A percentile compares a stretch with the other conserved stretches of the same genome.
phyloP scores from a whole-genome alignment of 2,888 invertebrate genomes.

The Ethmia dodecea region DNA sequence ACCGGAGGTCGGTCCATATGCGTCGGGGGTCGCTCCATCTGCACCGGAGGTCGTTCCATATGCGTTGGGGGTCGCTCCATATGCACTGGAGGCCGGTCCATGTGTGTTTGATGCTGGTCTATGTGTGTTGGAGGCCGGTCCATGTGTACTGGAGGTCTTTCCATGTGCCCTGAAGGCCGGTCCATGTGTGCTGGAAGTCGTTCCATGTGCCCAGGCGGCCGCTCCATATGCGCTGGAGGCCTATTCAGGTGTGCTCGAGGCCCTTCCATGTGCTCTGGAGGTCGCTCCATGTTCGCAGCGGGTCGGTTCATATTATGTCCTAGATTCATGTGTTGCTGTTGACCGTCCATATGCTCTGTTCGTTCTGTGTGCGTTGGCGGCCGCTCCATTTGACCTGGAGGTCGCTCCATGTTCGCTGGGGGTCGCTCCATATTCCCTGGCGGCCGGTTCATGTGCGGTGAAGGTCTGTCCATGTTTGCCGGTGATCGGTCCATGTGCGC shows the following conservation, averaged over 20 bases:
- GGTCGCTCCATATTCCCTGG: not conserved
- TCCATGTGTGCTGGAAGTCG: not conserved
- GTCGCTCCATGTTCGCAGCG: not conserved
- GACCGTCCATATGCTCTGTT: not conserved
- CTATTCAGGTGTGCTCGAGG: not conserved
- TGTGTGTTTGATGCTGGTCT: conserved; percentile 5
- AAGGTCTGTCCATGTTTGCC: not conserved
- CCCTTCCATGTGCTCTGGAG: not conserved
- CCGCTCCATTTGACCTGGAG: not conserved
- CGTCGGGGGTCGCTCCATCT: not conserved
- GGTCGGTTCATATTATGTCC: too few species aligned
- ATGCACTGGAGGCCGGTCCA: too few species aligned
- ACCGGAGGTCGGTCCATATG: not conserved
- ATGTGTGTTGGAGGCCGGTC: conserved; percentile 3
- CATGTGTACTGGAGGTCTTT: conserved; percentile 15
- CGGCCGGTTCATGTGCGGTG: not conserved
- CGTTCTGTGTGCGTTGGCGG: not conserved
- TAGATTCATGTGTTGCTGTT: too few species aligned
- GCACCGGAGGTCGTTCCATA: too few species aligned
- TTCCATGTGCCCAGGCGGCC: not conserved
- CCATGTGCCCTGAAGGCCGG: not conserved
- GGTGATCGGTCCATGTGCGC: not conserved
- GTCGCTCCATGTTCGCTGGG: not conserved
- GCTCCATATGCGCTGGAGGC: not conserved
- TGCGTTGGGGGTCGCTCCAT: not conserved